Conservation (phyloP, 2,888 invertebrate genomes). For the Platycheirus rosarum region DNA sequence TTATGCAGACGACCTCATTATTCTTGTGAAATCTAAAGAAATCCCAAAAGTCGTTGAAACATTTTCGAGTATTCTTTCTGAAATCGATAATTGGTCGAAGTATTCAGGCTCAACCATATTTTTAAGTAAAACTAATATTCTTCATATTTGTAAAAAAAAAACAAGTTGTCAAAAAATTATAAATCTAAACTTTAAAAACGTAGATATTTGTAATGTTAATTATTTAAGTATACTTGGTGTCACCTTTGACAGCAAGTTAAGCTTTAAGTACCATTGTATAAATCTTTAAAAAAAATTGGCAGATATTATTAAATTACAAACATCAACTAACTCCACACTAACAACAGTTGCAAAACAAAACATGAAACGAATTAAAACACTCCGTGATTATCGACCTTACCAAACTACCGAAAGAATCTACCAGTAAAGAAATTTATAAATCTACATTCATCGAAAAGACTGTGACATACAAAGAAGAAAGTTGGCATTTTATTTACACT, state of each 20-base stretch:
- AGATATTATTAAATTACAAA: too few species aligned
- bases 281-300: conserved; percentile 43
- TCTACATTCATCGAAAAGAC: too few species aligned
- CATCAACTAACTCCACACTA: too few species aligned
- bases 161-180: conserved; percentile 9
- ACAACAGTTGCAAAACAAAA: too few species aligned
- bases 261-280: conserved; percentile 51
- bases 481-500: too few species aligned
- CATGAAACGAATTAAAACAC: too few species aligned
- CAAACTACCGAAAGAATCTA: too few species aligned
- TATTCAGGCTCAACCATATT: conserved; percentile 10
- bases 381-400: too few species aligned
- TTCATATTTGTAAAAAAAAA: conserved; percentile 24
- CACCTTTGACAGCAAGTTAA: conserved; percentile 14
- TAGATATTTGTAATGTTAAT: conserved; percentile 5
- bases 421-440: too few species aligned
- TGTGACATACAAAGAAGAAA: too few species aligned
- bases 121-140: conserved; percentile 4
- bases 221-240: conserved; percentile 5
- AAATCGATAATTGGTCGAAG: conserved; percentile 13
- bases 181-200: neutral
- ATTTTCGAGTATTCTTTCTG: neutral
- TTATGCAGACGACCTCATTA: conserved; percentile 9
- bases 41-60: neutral
- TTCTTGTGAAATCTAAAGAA: conserved; percentile 11